A percentile compares a stretch with the other conserved stretches of the same genome.
Evolutionary conservation across 2,797 vertebrate genomes (phyloP).

Genomic region (Uromys caudimaculatus): DNA sequence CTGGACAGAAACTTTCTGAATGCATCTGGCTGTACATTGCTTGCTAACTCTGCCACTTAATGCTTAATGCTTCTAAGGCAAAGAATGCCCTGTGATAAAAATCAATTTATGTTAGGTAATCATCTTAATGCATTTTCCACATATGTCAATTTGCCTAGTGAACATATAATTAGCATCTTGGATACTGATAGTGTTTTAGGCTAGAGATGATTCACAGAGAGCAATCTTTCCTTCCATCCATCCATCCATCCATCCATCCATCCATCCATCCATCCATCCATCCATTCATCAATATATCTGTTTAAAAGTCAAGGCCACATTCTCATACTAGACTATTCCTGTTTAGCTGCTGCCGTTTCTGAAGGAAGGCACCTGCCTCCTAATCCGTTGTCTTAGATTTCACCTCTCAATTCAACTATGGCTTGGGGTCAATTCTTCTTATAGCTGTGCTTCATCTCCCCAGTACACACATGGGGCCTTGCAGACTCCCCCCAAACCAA

Average conservation of each 20-base stretch:
- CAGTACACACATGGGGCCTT: fast-evolving
- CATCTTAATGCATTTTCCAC: not conserved
- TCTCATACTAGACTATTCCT: not conserved
- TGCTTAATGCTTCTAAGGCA: not conserved
- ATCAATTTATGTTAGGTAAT: not conserved
- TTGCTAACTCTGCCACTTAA: not conserved
- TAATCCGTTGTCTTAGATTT: not conserved
- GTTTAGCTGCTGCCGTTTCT: not conserved
- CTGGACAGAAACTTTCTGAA: not conserved
- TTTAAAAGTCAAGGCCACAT: not conserved
- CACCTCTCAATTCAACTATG: not conserved
- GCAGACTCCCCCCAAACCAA: not conserved
- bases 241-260: not conserved
- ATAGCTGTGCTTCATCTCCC: not conserved
- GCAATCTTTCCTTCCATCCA: not conserved
- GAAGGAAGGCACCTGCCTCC: not conserved
- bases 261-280: not conserved
- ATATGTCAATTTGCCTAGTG: not conserved
- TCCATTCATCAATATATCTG: not conserved
- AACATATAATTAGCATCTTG: not conserved
- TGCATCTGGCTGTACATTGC: not conserved
- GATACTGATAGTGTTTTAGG: not conserved
- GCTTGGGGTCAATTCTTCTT: not conserved
- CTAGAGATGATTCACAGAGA: not conserved
- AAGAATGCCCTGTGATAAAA: not conserved